Percentiles rank a stretch among this genome's conserved stretches.
Evolutionary conservation across 2,888 invertebrate species (phyloP).

Genomic region (Napeogenes sylphis): DNA sequence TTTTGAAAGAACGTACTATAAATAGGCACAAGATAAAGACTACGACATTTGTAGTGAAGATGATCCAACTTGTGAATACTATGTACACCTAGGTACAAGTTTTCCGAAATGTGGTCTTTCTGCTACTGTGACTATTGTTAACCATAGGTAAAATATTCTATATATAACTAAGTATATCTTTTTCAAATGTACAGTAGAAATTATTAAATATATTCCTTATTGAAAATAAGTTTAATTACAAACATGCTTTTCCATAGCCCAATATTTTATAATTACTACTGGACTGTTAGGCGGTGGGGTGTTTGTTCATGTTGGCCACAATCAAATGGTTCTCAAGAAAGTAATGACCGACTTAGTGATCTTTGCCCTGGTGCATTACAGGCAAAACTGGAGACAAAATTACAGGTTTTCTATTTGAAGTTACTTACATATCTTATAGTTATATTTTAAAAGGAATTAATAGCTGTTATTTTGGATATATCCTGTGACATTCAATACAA

Average conservation of each 20-base stretch:
- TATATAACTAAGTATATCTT: neutral
- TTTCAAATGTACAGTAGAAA: neutral
- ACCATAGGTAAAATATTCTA: constrained; percentile 46
- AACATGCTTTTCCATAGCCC: constrained; percentile 39
- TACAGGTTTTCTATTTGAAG: neutral
- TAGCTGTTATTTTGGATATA: no score
- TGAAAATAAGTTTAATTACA: no score
- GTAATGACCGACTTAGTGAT: constrained; percentile 7
- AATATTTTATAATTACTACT: constrained; percentile 54
- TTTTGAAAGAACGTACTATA: neutral
- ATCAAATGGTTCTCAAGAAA: constrained; percentile 11
- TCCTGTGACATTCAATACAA: no score
- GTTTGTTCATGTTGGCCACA: constrained; percentile 22
- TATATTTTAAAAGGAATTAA: no score
- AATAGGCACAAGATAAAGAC: constrained; percentile 57
- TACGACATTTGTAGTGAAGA: constrained; percentile 57
- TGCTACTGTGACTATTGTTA: constrained; percentile 45
- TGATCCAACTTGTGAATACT: constrained; percentile 55
- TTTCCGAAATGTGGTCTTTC: constrained; percentile 51
- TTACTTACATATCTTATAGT: no score
- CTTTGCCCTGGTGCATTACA: constrained; percentile 23
- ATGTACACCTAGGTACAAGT: constrained; percentile 55
- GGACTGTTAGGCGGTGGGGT: constrained; percentile 57
- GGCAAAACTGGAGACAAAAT: neutral
- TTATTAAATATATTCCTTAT: no score